Evolutionary conservation across 1,140 invertebrate genomes (phyloP).

Genomic region (Pseudomyrmex concolor): DNA sequence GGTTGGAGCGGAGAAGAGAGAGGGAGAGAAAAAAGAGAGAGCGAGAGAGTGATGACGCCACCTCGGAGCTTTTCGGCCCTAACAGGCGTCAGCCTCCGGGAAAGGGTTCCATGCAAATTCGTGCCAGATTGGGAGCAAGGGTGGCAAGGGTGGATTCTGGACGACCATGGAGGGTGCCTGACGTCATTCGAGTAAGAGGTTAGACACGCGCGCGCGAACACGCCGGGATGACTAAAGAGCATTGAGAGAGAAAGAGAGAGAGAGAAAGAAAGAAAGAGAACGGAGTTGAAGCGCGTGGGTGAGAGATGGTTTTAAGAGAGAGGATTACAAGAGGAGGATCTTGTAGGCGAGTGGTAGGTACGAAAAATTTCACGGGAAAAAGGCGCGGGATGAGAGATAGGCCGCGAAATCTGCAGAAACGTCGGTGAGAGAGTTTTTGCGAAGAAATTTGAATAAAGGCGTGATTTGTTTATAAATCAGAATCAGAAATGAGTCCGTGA

Average conservation of each 20-base stretch:
- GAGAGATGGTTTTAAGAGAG: constrained; percentile 60
- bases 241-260: constrained; percentile 37
- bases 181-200: constrained; percentile 56
- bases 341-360: constrained; percentile 26
- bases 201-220: constrained; percentile 27
- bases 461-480: constrained; percentile 73
- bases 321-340: constrained; percentile 60
- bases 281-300: constrained; percentile 46
- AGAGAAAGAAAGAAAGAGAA: constrained; percentile 45
- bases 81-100: constrained; percentile 61
- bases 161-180: constrained; percentile 39
- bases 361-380: constrained; percentile 36
- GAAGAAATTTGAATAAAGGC: constrained; percentile 66
- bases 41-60: neutral
- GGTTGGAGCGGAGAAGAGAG: constrained; percentile 7
- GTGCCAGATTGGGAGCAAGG: constrained; percentile 73
- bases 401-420: constrained; percentile 38
- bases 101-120: constrained; percentile 81
- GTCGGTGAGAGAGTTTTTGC: neutral
- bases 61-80: constrained; percentile 66
- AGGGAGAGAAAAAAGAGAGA: neutral
- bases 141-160: constrained; percentile 54
- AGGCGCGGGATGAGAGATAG: constrained; percentile 40
- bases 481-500: constrained; percentile 63
- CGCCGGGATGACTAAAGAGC: constrained; percentile 55